phyloP scores from a whole-genome alignment of 2,113 vertebrate species.

The Oryzias curvinotus region DNA sequence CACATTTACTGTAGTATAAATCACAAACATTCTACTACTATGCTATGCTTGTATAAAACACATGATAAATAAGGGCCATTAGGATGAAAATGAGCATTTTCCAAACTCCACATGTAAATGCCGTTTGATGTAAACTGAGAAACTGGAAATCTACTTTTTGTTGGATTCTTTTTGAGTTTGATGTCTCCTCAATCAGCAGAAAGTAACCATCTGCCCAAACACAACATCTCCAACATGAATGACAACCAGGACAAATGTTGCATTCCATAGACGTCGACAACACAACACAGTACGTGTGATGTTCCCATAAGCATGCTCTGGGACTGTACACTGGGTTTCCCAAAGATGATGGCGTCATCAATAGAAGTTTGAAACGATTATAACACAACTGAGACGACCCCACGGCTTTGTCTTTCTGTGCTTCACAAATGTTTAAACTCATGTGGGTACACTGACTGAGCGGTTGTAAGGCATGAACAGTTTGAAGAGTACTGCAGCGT shows the following conservation, averaged over 20 bases:
- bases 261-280: conserved; percentile 76
- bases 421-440: conserved; percentile 35
- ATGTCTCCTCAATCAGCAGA: conserved; percentile 34
- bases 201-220: conserved; percentile 48
- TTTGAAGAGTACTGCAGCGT: conserved; percentile 60
- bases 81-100: conserved; percentile 27
- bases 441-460: conserved; percentile 49
- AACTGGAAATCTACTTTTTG: conserved; percentile 10
- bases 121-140: conserved; percentile 15
- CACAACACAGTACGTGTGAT: conserved; percentile 74
- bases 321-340: conserved; percentile 71
- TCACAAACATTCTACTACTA: too few species aligned
- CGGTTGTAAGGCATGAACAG: conserved; percentile 69
- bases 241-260: conserved; percentile 69
- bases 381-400: conserved; percentile 34
- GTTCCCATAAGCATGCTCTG: conserved; percentile 71
- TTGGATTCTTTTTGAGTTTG: conserved; percentile 26
- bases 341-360: conserved; percentile 44
- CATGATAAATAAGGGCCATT: conserved; percentile 62
- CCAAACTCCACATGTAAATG: conserved; percentile 25
- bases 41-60: conserved; percentile 3
- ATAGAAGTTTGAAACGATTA: conserved; percentile 49
- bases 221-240: conserved; percentile 62
- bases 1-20: too few species aligned
- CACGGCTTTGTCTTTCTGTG: conserved; percentile 39